These are phyloP conservation scores for Trichoplusia ni DNA, from an alignment of 1,140 invertebrate species.

Conservation along the genomic window DNA sequence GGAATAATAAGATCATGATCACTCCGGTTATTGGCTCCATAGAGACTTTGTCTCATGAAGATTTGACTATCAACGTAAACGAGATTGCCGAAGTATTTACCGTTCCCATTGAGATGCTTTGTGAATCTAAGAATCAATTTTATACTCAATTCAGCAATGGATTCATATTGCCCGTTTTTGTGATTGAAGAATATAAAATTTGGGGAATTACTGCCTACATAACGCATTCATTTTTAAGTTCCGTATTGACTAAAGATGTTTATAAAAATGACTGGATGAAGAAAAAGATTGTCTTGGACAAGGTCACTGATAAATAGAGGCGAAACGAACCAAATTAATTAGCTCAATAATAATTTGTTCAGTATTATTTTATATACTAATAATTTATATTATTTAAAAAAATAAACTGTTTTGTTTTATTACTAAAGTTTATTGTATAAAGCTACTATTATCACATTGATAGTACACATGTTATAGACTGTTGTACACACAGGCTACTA, in stretches of 20 bases:
- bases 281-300: conserved; percentile 49
- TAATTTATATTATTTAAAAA: not conserved
- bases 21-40: conserved; percentile 90
- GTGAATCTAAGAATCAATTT: conserved; percentile 82
- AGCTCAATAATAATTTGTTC: not conserved
- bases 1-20: conserved; percentile 83
- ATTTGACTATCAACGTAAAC: conserved; percentile 84
- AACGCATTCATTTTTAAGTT: conserved; percentile 71
- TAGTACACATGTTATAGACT: not conserved
- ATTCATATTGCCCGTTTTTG: conserved; percentile 67
- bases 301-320: conserved; percentile 5
- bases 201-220: conserved; percentile 75
- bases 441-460: conserved; percentile 50
- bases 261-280: conserved; percentile 69
- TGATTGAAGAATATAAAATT: conserved; percentile 67
- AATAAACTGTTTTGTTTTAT: conserved; percentile 34
- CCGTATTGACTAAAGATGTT: conserved; percentile 59
- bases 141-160: conserved; percentile 67
- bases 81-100: conserved; percentile 92
- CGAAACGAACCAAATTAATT: not conserved
- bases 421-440: conserved; percentile 55
- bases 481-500: conserved; percentile 8
- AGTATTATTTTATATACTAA: not conserved
- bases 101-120: conserved; percentile 86
- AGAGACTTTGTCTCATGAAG: conserved; percentile 71